phyloP scores from a whole-genome alignment of 2,797 vertebrate genomes.

The Sebastes diploproa region DNA sequence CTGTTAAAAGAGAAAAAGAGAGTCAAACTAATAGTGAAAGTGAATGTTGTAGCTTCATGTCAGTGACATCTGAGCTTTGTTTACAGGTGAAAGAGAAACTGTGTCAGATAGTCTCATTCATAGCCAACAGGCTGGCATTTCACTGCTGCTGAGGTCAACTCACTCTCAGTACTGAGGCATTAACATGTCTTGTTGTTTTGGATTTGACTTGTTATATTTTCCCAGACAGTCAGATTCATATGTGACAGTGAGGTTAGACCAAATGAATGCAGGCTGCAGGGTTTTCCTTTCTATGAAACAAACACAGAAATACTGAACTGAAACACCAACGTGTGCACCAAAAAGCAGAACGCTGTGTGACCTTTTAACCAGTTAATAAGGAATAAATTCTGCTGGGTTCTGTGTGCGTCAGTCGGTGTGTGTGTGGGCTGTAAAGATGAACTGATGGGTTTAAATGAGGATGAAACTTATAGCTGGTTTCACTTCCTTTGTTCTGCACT shows the following conservation, averaged over 20 bases:
- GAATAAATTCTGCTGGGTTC: background rate
- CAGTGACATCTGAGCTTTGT: conserved; percentile 9
- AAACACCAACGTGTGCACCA: background rate
- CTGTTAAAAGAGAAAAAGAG: background rate
- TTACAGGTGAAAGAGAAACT: background rate
- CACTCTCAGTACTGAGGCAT: background rate
- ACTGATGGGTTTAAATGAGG: background rate
- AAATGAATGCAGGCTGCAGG: conserved; percentile 5
- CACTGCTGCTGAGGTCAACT: background rate
- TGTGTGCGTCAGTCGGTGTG: background rate
- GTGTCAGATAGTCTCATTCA: background rate
- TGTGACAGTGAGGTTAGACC: background rate
- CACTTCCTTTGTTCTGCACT: conserved; percentile 11
- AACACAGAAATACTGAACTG: conserved; percentile 19
- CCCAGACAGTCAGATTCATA: background rate
- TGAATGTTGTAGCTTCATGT: background rate
- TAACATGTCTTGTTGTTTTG: background rate
- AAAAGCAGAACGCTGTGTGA: conserved; percentile 17
- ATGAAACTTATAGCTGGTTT: background rate
- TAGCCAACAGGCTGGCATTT: conserved; percentile 2
- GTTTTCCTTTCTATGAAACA: background rate
- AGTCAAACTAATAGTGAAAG: conserved; percentile 6
- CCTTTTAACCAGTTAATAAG: background rate
- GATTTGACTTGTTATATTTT: background rate
- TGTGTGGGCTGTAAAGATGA: background rate